These are phyloP conservation scores for Xylocopa sonorina DNA, from an alignment of 1,140 invertebrate genomes.

Conservation along the genomic window DNA sequence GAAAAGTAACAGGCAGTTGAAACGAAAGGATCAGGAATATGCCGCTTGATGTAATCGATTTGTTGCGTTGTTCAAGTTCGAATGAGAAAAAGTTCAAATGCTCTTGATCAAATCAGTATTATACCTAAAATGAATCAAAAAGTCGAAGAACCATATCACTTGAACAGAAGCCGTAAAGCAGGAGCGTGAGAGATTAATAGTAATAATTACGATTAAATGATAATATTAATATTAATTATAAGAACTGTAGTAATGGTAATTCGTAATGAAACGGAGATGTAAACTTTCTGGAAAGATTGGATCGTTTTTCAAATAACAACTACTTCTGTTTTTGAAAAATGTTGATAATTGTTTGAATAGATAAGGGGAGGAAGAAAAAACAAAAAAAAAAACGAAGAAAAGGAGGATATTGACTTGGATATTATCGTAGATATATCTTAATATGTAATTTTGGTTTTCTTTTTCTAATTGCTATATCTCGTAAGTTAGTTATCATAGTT, in stretches of 20 bases:
- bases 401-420: constrained; percentile 7
- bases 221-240: constrained; percentile 47
- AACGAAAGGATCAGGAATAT: neutral
- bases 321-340: neutral
- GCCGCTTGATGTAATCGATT: constrained; percentile 1
- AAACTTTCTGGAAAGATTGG: constrained; percentile 49
- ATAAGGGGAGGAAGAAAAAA: neutral
- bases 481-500: constrained; percentile 8
- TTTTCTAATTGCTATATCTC: constrained; percentile 3
- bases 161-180: constrained; percentile 39
- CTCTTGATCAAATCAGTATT: constrained; percentile 75
- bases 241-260: constrained; percentile 33
- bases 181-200: constrained; percentile 49
- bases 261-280: constrained; percentile 41
- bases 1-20: neutral
- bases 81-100: constrained; percentile 60
- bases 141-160: constrained; percentile 63
- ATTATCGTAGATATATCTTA: constrained; percentile 6
- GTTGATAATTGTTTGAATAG: neutral
- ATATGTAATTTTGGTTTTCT: constrained; percentile 14
- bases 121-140: constrained; percentile 68
- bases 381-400: neutral
- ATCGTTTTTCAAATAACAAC: constrained; percentile 3
- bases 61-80: constrained; percentile 23
- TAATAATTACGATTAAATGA: constrained; percentile 33